Conservation (phyloP, 2,888 invertebrate species). For the Sceliomorpha sp. region DNA sequence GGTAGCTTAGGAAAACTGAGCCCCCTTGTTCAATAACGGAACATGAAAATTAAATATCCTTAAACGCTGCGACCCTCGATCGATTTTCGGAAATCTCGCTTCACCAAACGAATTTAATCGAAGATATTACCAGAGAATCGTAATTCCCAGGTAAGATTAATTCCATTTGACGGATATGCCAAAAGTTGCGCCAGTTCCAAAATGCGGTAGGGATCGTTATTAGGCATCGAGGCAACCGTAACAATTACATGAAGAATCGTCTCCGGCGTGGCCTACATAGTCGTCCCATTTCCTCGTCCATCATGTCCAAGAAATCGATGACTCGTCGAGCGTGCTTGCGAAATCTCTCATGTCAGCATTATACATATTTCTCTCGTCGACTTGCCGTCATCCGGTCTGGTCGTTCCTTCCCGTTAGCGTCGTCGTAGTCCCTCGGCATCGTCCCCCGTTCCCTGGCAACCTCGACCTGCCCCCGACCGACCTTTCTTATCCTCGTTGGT, state of each 20-base stretch:
- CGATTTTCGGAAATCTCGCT: too few species aligned
- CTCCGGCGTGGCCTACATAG: constrained; percentile 21
- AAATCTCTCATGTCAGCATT: constrained; percentile 48
- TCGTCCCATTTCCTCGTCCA: constrained; percentile 42
- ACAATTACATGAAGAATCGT: constrained; percentile 44
- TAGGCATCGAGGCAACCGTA: constrained; percentile 42
- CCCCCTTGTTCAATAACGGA: too few species aligned
- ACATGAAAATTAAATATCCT: too few species aligned
- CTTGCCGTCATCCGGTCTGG: constrained; percentile 39
- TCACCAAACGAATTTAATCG: too few species aligned
- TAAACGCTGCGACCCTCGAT: too few species aligned
- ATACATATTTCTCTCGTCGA: constrained; percentile 34
- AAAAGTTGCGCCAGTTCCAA: too few species aligned
- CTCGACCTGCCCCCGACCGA: constrained; percentile 9
- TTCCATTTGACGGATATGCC: too few species aligned
- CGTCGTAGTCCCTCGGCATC: constrained; percentile 22
- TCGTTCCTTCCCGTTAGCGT: constrained; percentile 18
- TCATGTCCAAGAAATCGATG: constrained; percentile 44
- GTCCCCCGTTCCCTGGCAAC: background rate
- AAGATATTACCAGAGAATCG: too few species aligned
- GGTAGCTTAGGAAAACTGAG: too few species aligned
- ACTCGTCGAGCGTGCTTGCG: constrained; percentile 42
- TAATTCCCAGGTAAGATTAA: too few species aligned
- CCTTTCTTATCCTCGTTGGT: constrained; percentile 48
- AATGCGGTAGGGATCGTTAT: constrained; percentile 45